Evolutionary conservation across 2,113 vertebrate genomes (phyloP).

Genomic region (Lutjanus erythropterus): DNA sequence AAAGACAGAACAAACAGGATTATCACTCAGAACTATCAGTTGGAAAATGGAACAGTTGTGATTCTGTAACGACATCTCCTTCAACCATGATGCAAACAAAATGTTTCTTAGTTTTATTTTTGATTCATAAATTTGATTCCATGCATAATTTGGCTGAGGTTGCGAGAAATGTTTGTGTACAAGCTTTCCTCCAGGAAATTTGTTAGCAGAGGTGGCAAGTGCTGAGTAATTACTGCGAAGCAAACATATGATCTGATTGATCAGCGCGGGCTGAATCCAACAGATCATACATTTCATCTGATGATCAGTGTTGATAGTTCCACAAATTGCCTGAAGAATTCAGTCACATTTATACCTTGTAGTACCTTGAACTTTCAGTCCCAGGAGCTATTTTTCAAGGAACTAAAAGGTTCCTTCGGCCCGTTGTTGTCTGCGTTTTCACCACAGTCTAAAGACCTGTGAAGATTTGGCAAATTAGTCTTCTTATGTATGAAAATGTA

Average conservation of each 20-base stretch:
- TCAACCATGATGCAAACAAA: background rate
- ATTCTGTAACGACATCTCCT: conserved; percentile 7
- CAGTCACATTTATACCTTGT: no score
- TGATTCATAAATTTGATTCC: conserved; percentile 8
- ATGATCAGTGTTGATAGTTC: conserved; percentile 15
- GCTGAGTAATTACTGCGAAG: background rate
- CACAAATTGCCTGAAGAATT: background rate
- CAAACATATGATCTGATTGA: background rate
- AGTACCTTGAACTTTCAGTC: no score
- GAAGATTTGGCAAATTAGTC: no score
- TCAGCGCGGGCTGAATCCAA: background rate
- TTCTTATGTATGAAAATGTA: no score
- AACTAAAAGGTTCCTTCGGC: no score
- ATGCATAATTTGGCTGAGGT: background rate
- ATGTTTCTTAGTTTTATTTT: background rate
- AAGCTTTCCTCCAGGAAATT: background rate
- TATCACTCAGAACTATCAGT: background rate
- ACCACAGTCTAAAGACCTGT: no score
- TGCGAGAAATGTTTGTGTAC: background rate
- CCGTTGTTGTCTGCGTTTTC: no score
- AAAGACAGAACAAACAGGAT: conserved; percentile 27
- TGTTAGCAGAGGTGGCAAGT: background rate
- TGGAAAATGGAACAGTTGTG: background rate
- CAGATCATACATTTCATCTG: background rate
- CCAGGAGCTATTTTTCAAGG: no score